phyloP scores from a whole-genome alignment of 2,888 invertebrate genomes.

The Eurois occulta region DNA sequence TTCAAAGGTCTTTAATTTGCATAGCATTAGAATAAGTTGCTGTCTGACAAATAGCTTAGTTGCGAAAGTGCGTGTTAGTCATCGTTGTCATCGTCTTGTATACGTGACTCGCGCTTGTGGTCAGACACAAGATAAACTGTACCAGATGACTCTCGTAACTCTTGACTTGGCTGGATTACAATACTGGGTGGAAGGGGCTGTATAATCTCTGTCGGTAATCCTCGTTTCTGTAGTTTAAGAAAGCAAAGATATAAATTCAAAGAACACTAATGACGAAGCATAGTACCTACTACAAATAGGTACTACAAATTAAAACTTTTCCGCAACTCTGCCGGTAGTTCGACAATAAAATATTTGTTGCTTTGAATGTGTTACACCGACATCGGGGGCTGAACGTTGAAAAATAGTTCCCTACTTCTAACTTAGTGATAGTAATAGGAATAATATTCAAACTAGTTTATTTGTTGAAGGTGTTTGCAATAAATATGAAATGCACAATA shows the following conservation, averaged over 20 bases:
- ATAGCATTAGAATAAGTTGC: slow-evolving; percentile 66
- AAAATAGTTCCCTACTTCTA: not conserved
- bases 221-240: not conserved
- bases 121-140: slow-evolving; percentile 9
- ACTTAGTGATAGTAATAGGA: slow-evolving; percentile 1
- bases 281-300: not conserved
- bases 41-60: slow-evolving; percentile 50
- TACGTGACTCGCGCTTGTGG: slow-evolving; percentile 23
- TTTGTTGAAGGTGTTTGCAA: slow-evolving; percentile 8
- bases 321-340: not conserved
- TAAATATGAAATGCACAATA: slow-evolving; percentile 3
- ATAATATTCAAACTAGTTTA: not conserved
- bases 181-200: not conserved
- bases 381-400: not conserved
- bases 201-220: not conserved
- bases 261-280: not conserved
- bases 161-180: not conserved
- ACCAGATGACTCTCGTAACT: slow-evolving; percentile 18
- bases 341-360: slow-evolving; percentile 1
- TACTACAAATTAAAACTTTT: not conserved
- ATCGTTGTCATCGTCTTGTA: slow-evolving; percentile 37
- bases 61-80: slow-evolving; percentile 62
- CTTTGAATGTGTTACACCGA: not conserved
- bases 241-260: not conserved
- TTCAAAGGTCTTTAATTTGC: slow-evolving; percentile 61